Evolutionary conservation across 1,140 invertebrate species (phyloP).

Genomic region (Sycophaga agraensis): DNA sequence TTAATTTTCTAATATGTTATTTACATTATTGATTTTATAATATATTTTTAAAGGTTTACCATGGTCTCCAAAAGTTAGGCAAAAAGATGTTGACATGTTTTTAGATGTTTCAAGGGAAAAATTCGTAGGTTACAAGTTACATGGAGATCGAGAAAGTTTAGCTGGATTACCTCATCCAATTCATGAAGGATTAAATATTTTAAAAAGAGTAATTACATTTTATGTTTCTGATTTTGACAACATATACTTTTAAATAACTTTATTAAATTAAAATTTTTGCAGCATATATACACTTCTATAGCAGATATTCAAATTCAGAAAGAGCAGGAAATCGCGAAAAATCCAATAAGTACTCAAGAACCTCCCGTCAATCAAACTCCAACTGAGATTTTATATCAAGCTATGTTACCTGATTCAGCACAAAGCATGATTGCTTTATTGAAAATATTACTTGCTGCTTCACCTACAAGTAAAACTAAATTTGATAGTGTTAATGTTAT

Average conservation of each 20-base stretch:
- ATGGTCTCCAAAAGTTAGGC: constrained; percentile 95
- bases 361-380: constrained; percentile 64
- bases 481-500: constrained; percentile 98
- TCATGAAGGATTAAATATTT: constrained; percentile 88
- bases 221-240: no score
- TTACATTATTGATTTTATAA: no score
- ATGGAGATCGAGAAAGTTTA: constrained; percentile 81
- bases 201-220: constrained; percentile 73
- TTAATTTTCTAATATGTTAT: no score
- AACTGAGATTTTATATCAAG: constrained; percentile 86
- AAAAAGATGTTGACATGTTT: constrained; percentile 90
- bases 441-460: constrained; percentile 95
- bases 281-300: constrained; percentile 83
- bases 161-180: constrained; percentile 93
- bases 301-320: constrained; percentile 81
- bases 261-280: constrained; percentile 34
- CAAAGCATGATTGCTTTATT: constrained; percentile 96
- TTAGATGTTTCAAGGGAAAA: constrained; percentile 88
- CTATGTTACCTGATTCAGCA: constrained; percentile 88
- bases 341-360: constrained; percentile 69
- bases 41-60: constrained; percentile 67
- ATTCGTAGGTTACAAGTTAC: constrained; percentile 91
- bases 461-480: constrained; percentile 96
- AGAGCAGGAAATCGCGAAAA: constrained; percentile 79
- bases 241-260: neutral